Evolutionary conservation across 2,113 vertebrate species (phyloP).

Genomic region (Leuciscus idus): DNA sequence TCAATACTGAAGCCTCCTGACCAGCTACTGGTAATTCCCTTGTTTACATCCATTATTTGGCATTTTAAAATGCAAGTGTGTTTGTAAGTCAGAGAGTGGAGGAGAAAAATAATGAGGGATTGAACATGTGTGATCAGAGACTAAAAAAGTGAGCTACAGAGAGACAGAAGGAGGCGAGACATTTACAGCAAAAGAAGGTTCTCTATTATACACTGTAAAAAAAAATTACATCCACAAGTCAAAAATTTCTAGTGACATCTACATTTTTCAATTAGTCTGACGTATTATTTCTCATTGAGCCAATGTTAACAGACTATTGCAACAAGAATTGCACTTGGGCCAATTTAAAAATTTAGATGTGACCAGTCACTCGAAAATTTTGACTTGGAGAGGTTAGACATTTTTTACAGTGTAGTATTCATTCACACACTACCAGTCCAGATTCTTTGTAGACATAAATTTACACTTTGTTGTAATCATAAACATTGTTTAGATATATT

Average conservation of each 20-base stretch:
- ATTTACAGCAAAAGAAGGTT: background rate
- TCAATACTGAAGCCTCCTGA: constrained; percentile 17
- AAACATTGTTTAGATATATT: constrained; percentile 27
- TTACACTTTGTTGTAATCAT: constrained; percentile 36
- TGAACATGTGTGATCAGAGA: background rate
- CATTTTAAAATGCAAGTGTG: constrained; percentile 10
- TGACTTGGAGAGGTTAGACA: too few relatives aligned
- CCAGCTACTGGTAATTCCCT: constrained; percentile 9
- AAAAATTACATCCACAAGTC: too few relatives aligned
- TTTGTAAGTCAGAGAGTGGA: background rate
- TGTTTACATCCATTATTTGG: background rate
- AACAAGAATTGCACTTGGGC: too few relatives aligned
- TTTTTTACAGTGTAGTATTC: too few relatives aligned
- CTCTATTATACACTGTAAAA: too few relatives aligned
- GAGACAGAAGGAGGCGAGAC: background rate
- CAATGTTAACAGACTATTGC: too few relatives aligned
- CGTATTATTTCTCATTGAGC: too few relatives aligned
- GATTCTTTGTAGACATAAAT: constrained; percentile 1
- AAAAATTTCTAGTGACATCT: too few relatives aligned
- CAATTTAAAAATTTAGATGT: too few relatives aligned
- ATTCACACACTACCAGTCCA: background rate
- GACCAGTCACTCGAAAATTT: too few relatives aligned
- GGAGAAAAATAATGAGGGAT: background rate
- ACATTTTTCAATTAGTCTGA: too few relatives aligned
- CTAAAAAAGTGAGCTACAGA: background rate